phyloP scores from a whole-genome alignment of 2,113 vertebrate species.

The Bos indicus region DNA sequence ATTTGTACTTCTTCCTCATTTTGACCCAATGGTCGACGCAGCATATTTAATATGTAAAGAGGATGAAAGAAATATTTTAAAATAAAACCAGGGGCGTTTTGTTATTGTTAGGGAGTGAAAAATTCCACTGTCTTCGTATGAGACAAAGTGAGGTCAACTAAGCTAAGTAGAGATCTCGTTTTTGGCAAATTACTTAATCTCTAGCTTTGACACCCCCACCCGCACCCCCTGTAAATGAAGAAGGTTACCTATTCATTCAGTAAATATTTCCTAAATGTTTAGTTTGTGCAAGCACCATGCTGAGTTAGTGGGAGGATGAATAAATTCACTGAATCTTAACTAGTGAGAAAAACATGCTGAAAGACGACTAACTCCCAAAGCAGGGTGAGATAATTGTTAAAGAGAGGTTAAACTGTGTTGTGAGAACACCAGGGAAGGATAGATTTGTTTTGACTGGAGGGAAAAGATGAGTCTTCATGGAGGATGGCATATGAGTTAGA shows the following conservation, averaged over 20 bases:
- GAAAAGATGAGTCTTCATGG: not conserved
- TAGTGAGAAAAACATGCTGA: not conserved
- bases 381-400: not conserved
- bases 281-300: not conserved
- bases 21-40: not conserved
- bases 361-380: not conserved
- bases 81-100: not conserved
- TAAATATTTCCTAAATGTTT: not conserved
- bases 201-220: not conserved
- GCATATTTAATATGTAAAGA: not conserved
- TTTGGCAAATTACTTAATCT: not conserved
- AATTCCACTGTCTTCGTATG: not conserved
- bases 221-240: not conserved
- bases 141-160: not conserved
- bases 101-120: not conserved
- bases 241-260: not conserved
- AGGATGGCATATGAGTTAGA: not conserved
- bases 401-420: not conserved
- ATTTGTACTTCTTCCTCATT: not conserved
- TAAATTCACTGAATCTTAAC: not conserved
- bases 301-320: not conserved
- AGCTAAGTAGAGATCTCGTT: not conserved
- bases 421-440: not conserved
- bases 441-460: not conserved
- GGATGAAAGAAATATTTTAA: not conserved